A percentile compares a stretch with the other conserved stretches of the same genome.
phyloP scores from a whole-genome alignment of 2,797 vertebrate genomes.

The Austrolebias charrua region DNA sequence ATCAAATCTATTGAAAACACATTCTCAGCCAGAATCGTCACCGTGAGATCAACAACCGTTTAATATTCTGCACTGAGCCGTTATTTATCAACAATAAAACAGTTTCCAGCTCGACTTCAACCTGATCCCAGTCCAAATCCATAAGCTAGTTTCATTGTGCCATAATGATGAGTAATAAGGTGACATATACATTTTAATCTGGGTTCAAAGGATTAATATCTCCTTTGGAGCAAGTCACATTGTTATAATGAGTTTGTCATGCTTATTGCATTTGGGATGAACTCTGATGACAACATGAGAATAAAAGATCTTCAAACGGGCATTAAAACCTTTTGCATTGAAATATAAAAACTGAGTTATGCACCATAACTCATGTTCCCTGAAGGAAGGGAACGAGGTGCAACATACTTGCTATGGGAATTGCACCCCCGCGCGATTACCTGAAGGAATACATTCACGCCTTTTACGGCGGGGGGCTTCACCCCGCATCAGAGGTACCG shows the following conservation, averaged over 20 bases:
- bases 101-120: conserved; percentile 48
- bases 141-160: conserved; percentile 45
- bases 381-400: too few relatives aligned
- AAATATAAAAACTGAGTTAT: neutral
- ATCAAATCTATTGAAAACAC: conserved; percentile 28
- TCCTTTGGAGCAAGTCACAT: conserved; percentile 13
- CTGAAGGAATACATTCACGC: too few relatives aligned
- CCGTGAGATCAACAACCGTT: conserved; percentile 24
- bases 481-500: too few relatives aligned
- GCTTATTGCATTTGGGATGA: conserved; percentile 9
- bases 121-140: conserved; percentile 22
- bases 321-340: neutral
- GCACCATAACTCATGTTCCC: too few relatives aligned
- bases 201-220: conserved; percentile 49
- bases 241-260: conserved; percentile 28
- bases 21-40: conserved; percentile 43
- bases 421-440: too few relatives aligned
- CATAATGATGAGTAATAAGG: conserved; percentile 18
- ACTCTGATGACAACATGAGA: conserved; percentile 6
- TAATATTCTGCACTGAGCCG: conserved; percentile 32
- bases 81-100: conserved; percentile 38
- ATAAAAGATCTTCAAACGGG: conserved; percentile 6
- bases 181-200: conserved; percentile 43
- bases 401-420: too few relatives aligned
- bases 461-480: too few relatives aligned